Percentiles rank a stretch among this genome's conserved stretches.
Evolutionary conservation across 2,113 vertebrate species (phyloP).

Genomic region (Lophotis ruficrista): DNA sequence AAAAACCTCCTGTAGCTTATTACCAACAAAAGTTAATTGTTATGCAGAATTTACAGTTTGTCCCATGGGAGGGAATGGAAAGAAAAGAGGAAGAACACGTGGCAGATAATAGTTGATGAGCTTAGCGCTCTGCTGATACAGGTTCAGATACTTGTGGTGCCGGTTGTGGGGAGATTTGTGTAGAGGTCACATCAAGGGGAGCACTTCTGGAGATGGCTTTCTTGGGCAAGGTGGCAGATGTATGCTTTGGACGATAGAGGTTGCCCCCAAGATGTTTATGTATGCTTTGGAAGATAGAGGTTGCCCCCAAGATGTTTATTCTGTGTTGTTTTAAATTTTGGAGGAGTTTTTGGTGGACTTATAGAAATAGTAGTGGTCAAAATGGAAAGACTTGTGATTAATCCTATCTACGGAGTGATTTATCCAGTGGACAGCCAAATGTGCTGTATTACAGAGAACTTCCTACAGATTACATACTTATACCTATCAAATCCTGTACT

Average conservation of each 20-base stretch:
- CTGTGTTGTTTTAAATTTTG: neutral
- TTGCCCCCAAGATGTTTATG: neutral
- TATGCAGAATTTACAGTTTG: neutral
- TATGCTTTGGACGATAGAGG: neutral
- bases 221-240: neutral
- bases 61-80: neutral
- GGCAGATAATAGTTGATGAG: neutral
- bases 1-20: neutral
- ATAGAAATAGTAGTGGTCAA: neutral
- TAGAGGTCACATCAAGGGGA: accelerated
- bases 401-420: neutral
- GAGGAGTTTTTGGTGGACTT: neutral
- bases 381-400: neutral
- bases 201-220: neutral
- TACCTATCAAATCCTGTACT: neutral
- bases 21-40: slow-evolving; percentile 11
- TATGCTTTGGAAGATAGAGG: neutral
- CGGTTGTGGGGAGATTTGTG: accelerated
- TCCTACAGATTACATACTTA: neutral
- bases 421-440: neutral
- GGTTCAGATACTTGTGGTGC: neutral
- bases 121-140: accelerated
- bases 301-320: neutral
- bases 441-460: neutral
- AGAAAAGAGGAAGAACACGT: neutral